Evolutionary conservation across 2,797 vertebrate genomes (phyloP).

Genomic region (Steatocranus sp.): DNA sequence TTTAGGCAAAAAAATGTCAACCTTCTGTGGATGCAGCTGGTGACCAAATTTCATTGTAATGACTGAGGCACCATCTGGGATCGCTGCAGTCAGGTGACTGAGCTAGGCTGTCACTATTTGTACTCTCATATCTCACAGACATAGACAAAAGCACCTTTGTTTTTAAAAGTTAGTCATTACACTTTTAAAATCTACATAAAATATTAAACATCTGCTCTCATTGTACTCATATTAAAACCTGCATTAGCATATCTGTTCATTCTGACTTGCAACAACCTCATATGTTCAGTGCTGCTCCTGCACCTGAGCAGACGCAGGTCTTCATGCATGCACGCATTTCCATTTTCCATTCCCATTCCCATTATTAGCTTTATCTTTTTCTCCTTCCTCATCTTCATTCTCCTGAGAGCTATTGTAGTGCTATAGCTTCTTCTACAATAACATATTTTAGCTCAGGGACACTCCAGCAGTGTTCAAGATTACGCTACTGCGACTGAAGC

Average conservation of each 20-base stretch:
- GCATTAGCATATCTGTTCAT: not conserved
- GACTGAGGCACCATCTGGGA: not conserved
- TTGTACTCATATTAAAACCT: not conserved
- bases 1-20: not conserved
- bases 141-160: not conserved
- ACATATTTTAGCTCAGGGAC: not conserved
- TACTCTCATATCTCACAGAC: not conserved
- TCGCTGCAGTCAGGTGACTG: not conserved
- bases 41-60: not conserved
- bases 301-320: not conserved
- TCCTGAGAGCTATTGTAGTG: not conserved
- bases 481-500: not conserved
- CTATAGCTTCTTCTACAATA: not conserved
- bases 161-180: not conserved
- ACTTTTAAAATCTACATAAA: not conserved
- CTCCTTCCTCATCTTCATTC: not conserved
- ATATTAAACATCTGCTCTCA: not conserved
- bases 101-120: not conserved
- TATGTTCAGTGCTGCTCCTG: not conserved
- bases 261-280: not conserved
- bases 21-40: not conserved
- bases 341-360: not conserved
- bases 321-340: not conserved
- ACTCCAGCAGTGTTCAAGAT: not conserved
- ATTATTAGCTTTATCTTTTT: not conserved